These are phyloP conservation scores for Phylloscopus whistleri DNA, from an alignment of 2,113 vertebrate species.

Conservation along the genomic window DNA sequence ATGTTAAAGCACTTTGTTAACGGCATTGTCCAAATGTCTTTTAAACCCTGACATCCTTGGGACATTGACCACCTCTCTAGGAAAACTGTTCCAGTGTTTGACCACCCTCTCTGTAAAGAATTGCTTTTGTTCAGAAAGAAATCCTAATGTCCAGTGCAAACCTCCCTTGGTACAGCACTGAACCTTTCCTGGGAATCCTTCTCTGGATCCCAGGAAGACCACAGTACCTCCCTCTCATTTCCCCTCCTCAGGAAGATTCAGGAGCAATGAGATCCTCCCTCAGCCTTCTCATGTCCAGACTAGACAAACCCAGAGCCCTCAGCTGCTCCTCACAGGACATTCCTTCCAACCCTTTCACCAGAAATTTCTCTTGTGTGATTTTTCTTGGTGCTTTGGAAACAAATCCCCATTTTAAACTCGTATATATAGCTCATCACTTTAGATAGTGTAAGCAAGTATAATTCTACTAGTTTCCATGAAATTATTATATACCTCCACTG, in stretches of 20 bases:
- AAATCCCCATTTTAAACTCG: neutral
- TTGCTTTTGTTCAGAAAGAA: neutral
- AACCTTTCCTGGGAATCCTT: rapidly evolving
- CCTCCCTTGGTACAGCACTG: neutral
- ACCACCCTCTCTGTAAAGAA: neutral
- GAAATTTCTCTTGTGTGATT: neutral
- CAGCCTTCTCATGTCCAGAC: neutral
- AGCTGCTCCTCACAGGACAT: neutral
- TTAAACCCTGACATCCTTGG: neutral
- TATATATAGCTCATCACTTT: neutral
- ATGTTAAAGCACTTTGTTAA: neutral
- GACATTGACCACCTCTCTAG: rapidly evolving
- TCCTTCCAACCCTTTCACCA: neutral
- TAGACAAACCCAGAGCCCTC: neutral
- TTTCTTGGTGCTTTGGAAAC: neutral
- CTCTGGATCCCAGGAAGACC: neutral
- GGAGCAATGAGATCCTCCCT: neutral
- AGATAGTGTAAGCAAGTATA: neutral
- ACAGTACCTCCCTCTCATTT: neutral
- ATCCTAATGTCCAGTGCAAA: neutral
- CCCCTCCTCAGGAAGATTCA: neutral
- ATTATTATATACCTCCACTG: neutral
- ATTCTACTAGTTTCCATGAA: neutral
- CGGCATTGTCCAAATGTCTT: neutral
- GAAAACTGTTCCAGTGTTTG: neutral